Evolutionary conservation across 2,888 invertebrate genomes (phyloP), one percentile per base, ranked within the genome.

Genomic region (Diarsia dahlii): DNA sequence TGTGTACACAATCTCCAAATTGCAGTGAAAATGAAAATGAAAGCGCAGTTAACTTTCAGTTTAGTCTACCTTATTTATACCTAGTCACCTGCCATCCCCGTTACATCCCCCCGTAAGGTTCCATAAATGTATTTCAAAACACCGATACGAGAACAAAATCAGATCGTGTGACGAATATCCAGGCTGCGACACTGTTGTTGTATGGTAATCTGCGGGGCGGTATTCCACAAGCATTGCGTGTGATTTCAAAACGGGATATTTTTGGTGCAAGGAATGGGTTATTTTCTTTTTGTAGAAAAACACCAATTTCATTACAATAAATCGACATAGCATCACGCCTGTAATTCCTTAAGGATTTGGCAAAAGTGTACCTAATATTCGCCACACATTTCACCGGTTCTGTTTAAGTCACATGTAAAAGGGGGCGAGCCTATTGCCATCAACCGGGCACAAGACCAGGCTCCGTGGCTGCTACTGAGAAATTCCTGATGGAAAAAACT

Each of bases 161-260:
- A 64, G 87, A 85, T 80, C 78, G 87, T 78, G 87, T 82, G 80
- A 76, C 85, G 85, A 86, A 87, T 87, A 78, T 69, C 67, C 62
- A 54, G 71, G 46, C 46, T 56, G 70, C 45, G 54, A 46, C 66
- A 28, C 70, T 76, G 85, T 76, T 75, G 82, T 84, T 81, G 84
- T 84, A 86, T 88, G 87, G 74, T 88, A 85, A 88, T 87, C 82
- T 81, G 71, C 50, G 45, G 81, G 68, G 86, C 56, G 73, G 64
- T 86, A 88, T 88, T 86, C 86, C 50, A 74, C 39, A 69, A 62
- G 64, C 75, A 39, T 60, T 28, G 20, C 12, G 45, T 60, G 20
- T 46, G 58, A 10, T 54, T n/a, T 23, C 18, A 54, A 71, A 58
- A 23, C 6, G 45, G 45, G 13, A 28, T 34, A 28, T 64, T 70